Evolutionary conservation across 2,113 vertebrate genomes (phyloP).

Genomic region (Atrichornis clamosus): DNA sequence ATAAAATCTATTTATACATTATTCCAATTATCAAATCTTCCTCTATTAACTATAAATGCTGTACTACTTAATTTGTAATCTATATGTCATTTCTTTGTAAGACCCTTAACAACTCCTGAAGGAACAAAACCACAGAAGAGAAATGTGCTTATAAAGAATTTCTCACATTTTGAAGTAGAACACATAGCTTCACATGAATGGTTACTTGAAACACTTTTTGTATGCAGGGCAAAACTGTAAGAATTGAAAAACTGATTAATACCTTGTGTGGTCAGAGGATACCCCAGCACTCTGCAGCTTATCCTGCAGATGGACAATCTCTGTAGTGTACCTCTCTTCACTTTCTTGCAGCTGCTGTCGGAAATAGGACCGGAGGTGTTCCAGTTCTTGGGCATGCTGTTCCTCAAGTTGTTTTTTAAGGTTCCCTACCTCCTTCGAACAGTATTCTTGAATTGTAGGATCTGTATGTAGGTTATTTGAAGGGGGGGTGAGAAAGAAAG

Average conservation of each 20-base stretch:
- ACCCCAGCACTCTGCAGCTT: constrained; percentile 70
- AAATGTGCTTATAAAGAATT: neutral
- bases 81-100: neutral
- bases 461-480: neutral
- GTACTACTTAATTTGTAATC: neutral
- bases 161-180: neutral
- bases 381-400: constrained; percentile 77
- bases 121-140: neutral
- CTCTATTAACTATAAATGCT: neutral
- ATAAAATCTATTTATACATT: neutral
- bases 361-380: constrained; percentile 77
- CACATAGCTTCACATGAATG: fast-evolving
- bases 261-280: constrained; percentile 73
- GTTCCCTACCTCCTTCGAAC: constrained; percentile 50
- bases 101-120: neutral
- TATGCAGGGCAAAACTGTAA: neutral
- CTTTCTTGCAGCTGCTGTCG: constrained; percentile 79
- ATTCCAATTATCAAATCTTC: neutral
- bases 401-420: constrained; percentile 78
- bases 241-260: neutral
- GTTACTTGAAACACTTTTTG: neutral
- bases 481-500: neutral
- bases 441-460: neutral
- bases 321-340: constrained; percentile 73
- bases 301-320: constrained; percentile 78